Conservation (phyloP, 2,113 vertebrate genomes). For the Lophotis ruficrista region DNA sequence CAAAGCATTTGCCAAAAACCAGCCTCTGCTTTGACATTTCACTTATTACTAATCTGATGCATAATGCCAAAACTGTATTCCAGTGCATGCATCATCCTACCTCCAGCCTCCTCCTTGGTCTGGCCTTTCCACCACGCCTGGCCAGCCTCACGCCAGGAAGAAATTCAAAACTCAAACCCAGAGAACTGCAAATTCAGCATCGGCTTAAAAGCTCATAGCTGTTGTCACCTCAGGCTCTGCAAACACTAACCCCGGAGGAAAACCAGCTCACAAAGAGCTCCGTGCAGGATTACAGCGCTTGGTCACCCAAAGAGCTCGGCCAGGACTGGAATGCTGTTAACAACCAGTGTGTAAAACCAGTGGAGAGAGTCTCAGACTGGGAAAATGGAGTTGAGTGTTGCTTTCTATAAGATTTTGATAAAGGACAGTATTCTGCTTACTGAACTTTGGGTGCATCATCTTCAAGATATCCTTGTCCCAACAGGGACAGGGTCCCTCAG, state of each 20-base stretch:
- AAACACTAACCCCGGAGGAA: background rate
- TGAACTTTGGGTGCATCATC: background rate
- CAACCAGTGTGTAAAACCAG: background rate
- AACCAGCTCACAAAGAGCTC: background rate
- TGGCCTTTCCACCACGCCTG: background rate
- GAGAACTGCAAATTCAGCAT: background rate
- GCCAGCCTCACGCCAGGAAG: background rate
- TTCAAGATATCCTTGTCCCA: background rate
- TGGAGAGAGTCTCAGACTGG: background rate
- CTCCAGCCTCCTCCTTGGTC: background rate
- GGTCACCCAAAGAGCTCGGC: background rate
- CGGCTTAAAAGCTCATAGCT: background rate
- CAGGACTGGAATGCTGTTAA: background rate
- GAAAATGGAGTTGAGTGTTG: background rate
- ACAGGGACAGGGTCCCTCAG: fast-evolving
- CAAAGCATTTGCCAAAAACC: background rate
- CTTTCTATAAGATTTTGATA: background rate
- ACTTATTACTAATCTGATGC: background rate
- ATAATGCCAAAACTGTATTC: background rate
- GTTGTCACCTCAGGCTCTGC: background rate
- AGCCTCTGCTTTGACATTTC: background rate
- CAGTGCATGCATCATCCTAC: background rate
- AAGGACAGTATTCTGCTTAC: background rate
- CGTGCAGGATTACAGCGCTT: fast-evolving
- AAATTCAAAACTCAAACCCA: background rate